Evolutionary conservation across 2,797 vertebrate genomes (phyloP), one percentile per base, ranked within the genome.

Genomic region (Luscinia luscinia): DNA sequence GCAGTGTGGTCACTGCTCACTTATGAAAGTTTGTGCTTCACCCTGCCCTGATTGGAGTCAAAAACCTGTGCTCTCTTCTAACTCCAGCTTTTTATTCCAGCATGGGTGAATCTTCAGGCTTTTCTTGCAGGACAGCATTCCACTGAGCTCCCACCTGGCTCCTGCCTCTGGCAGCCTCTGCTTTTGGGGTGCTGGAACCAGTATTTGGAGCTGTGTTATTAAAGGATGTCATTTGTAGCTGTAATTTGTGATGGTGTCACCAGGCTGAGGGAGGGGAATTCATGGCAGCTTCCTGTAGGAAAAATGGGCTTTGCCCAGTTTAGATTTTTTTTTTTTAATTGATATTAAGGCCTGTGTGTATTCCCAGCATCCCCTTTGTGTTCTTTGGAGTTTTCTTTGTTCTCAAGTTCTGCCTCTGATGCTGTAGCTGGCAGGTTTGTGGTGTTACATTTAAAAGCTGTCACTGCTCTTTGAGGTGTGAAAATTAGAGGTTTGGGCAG

Each of bases 101-200:
- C 30, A 5, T 26, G 32, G 57, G n/a, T 82, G 68, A 67, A 58
- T 43, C 30, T 61, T 61, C 48, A 80, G 68, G 36, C 72, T 91
- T 32, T 87, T 84, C 89, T 74, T 70, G 58, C 64, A 75, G 52
- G 54, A 38, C 84, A 78, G 38, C 79, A 80, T 93, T 95, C 84
- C 57, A 28, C 45, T 0, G 5, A 14, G 34, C 58, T 89, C 80
- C 57, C 57, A 3, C 59, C 46, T 54, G 64, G 11, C 79, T 73
- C 52, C 52, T 68, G 9, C 72, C 27, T 36, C 1, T 36, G 57
- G 57, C 51, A 58, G 24, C 61, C 51, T 54, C 64, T 74, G 49
- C 0, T 57, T 84, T 89, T 92, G 75, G 48, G 48, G 23, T 66
- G 59, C 52, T 82, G 15, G 51, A 84, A n/a, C n/a, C 46, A 8